phyloP scores from a whole-genome alignment of 2,113 vertebrate genomes.

The Edolisoma coerulescens region DNA sequence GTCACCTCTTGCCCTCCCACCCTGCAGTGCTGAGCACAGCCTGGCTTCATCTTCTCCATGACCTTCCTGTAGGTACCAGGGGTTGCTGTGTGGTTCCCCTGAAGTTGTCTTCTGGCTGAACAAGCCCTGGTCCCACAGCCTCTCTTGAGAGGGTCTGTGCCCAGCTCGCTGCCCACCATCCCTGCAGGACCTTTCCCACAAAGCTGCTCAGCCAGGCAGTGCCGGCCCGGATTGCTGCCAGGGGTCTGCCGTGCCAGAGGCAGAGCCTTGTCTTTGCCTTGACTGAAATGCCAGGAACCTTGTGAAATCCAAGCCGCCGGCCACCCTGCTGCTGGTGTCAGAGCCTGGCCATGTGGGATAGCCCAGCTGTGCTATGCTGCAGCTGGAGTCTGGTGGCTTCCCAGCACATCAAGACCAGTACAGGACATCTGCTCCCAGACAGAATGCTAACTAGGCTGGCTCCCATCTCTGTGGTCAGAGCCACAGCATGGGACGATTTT shows the following conservation, averaged over 20 bases:
- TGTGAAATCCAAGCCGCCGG: background rate
- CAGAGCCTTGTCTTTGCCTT: background rate
- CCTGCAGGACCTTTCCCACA: background rate
- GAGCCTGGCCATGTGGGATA: background rate
- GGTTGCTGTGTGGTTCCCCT: background rate
- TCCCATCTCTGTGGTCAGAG: constrained; percentile 20
- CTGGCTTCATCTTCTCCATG: background rate
- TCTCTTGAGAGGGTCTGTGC: background rate
- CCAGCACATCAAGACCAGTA: background rate
- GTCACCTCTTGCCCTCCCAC: background rate
- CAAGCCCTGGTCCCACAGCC: background rate
- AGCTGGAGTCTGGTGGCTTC: background rate
- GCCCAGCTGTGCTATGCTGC: background rate
- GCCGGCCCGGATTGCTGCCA: fast-evolving
- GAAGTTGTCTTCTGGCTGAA: background rate
- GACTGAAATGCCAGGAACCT: background rate
- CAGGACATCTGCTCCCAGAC: constrained; percentile 20
- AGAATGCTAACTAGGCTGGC: background rate
- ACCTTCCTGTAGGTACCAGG: background rate
- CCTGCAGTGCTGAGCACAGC: background rate
- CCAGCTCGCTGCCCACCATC: background rate
- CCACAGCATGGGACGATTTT: constrained; percentile 15
- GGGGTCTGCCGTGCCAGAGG: background rate
- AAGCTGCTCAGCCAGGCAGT: background rate
- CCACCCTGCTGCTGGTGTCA: constrained; percentile 19